phyloP scores from a whole-genome alignment of 92 coral and sea anemone species.

The Siderastrea siderea region DNA sequence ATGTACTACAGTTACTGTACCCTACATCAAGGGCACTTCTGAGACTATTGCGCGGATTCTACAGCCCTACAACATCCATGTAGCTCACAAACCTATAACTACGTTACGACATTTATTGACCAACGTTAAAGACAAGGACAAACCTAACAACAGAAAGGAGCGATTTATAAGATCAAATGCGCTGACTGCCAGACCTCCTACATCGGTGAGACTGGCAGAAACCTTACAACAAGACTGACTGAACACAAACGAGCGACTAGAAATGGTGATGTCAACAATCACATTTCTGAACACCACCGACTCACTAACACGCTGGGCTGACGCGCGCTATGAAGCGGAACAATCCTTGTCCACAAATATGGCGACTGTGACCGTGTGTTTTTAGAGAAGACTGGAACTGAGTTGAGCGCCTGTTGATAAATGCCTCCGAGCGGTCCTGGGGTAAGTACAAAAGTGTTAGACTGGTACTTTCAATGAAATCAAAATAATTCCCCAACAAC shows the following conservation, averaged over 20 bases:
- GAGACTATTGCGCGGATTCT: no score
- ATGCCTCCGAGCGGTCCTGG: constrained; percentile 28
- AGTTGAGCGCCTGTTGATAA: constrained; percentile 11
- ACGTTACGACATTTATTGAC: no score
- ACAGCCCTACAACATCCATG: no score
- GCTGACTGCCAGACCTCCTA: neutral
- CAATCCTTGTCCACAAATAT: neutral
- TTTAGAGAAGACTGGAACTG: constrained; percentile 23
- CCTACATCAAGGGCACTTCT: no score
- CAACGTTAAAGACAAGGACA: neutral
- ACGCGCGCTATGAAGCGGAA: constrained; percentile 10
- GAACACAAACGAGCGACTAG: constrained; percentile 33
- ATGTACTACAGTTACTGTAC: no score
- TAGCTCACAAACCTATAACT: no score
- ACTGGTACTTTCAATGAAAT: constrained; percentile 60
- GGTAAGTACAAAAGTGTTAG: neutral
- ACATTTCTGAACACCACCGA: no score
- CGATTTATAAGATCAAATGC: no score
- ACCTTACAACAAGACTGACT: constrained; percentile 25
- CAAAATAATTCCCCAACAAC: no score
- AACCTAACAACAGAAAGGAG: no score
- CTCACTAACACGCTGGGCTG: constrained; percentile 5
- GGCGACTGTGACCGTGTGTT: constrained; percentile 6
- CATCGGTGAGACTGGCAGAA: constrained; percentile 48
- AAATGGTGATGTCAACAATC: neutral